Evolutionary conservation across 2,888 invertebrate species (phyloP).

Genomic region (Resseliella maxima): DNA sequence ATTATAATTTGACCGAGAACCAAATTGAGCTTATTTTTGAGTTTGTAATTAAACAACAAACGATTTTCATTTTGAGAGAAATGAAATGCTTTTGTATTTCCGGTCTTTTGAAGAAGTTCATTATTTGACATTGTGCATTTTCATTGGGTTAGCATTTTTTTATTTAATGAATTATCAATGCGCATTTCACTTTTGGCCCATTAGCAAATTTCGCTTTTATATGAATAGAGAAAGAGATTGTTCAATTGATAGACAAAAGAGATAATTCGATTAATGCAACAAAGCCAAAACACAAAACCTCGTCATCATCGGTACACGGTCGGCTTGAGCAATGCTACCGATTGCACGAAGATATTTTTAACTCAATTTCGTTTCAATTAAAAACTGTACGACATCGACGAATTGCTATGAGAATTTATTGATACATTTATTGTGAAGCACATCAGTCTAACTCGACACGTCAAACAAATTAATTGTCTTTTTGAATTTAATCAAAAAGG

Average conservation of each 20-base stretch:
- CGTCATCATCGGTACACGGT: background rate
- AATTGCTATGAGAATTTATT: background rate
- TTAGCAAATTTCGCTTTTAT: background rate
- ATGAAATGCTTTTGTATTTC: conserved; percentile 14
- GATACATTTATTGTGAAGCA: conserved; percentile 22
- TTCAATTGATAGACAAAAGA: background rate
- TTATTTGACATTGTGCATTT: background rate
- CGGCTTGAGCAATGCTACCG: background rate
- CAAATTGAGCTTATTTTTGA: background rate
- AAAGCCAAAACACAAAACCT: background rate
- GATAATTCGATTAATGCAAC: background rate
- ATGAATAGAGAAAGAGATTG: background rate
- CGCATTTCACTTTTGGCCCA: background rate
- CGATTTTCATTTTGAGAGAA: background rate
- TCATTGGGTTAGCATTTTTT: background rate
- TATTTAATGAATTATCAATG: conserved; percentile 15
- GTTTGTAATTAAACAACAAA: background rate
- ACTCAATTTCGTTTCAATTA: background rate
- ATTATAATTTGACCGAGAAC: background rate
- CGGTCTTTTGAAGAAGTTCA: conserved; percentile 33
- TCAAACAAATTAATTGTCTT: background rate
- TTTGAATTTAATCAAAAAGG: background rate
- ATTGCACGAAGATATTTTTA: conserved; percentile 39
- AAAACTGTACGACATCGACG: background rate
- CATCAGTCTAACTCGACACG: background rate